A percentile compares a stretch with the other conserved stretches of the same genome.
These are phyloP conservation scores for Acanthaster planci DNA, from an alignment of 35 echinoderm and acorn worm genomes.

Conservation along the genomic window DNA sequence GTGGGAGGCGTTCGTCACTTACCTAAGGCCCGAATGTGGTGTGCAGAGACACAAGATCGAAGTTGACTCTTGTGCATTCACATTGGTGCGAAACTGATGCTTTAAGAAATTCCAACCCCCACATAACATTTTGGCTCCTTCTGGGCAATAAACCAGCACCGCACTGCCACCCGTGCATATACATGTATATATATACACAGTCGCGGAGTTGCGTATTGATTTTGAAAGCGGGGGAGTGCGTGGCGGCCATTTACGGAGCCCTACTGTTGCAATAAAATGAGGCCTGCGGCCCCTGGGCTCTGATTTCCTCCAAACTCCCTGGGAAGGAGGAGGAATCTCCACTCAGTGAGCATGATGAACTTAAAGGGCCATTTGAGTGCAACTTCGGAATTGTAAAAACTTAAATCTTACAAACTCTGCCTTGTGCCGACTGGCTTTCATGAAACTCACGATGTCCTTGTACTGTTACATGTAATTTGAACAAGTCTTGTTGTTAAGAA, in stretches of 20 bases:
- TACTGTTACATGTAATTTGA: no score
- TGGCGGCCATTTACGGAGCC: conserved; percentile 27
- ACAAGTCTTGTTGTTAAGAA: no score
- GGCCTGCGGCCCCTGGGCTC: conserved; percentile 19
- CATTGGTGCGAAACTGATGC: not conserved
- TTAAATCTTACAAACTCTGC: no score
- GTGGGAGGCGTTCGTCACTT: no score
- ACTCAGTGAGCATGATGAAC: not conserved
- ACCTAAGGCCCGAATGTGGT: no score
- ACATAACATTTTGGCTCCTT: conserved; percentile 6
- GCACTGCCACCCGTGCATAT: no score
- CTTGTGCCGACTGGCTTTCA: no score
- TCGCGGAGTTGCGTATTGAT: conserved; percentile 15
- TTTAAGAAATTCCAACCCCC: conserved; percentile 13
- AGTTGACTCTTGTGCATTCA: no score
- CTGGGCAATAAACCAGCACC: conserved; percentile 1
- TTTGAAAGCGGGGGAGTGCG: conserved; percentile 10
- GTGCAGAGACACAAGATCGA: no score
- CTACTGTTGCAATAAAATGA: conserved; percentile 32
- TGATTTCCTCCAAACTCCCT: conserved; percentile 25
- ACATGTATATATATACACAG: not conserved
- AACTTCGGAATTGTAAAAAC: no score
- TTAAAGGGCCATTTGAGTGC: not conserved
- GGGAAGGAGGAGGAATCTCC: conserved; percentile 4
- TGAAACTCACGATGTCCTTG: no score